Percentiles rank a stretch among this genome's conserved stretches.
phyloP scores from a whole-genome alignment of 1,140 invertebrate species.

The Patella vulgata region DNA sequence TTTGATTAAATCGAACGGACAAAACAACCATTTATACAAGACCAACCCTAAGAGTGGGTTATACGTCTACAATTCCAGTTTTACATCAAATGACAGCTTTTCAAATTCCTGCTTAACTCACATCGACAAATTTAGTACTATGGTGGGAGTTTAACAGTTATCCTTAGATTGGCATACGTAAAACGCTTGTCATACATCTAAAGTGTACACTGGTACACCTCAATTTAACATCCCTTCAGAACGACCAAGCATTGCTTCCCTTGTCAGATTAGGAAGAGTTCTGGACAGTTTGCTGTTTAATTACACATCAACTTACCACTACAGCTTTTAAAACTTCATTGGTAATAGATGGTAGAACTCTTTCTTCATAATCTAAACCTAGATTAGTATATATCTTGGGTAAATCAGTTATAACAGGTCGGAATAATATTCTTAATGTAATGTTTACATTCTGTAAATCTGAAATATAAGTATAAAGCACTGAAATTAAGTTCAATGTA shows the following conservation, averaged over 20 bases:
- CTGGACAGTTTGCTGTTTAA: no score
- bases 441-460: constrained; percentile 99
- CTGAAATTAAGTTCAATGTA: neutral
- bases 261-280: no score
- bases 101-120: no score
- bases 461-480: constrained; percentile 56
- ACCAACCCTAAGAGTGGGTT: no score
- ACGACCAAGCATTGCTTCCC: no score
- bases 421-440: constrained; percentile 95
- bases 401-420: constrained; percentile 88
- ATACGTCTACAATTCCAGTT: no score
- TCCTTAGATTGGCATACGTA: neutral
- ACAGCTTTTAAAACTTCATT: constrained; percentile 99
- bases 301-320: constrained; percentile 80
- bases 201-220: neutral
- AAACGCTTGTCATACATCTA: neutral
- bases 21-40: no score
- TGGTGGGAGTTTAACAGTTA: no score
- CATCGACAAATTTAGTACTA: no score
- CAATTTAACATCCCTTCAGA: neutral
- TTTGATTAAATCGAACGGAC: no score
- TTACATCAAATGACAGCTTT: no score
- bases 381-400: constrained; percentile 95
- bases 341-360: constrained; percentile 98
- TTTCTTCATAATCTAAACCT: constrained; percentile 97